Base-by-base conservation (phyloP, 37 sponge, comb jelly and placozoan genomes). In the Halisarca cf. caerulea region DNA sequence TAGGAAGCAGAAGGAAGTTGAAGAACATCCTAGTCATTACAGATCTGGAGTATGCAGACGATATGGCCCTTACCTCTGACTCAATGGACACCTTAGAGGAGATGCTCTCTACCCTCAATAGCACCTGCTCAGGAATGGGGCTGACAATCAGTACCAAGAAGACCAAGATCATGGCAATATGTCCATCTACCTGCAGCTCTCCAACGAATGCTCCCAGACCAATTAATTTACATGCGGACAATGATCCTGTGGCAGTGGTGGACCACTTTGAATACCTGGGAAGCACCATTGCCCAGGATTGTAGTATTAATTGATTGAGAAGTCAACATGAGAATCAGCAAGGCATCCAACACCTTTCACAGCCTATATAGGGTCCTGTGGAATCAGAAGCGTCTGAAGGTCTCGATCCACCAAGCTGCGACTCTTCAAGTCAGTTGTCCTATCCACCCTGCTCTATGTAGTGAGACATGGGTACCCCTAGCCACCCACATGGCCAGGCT, bases 161-260 rank as follows among this genome's bases (percentile, higher is more conserved):
- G 78, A 77, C 78, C 25, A 77, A 77, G 78, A 6, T 77, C 21
- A 41, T 77, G 28, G 78, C 44, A 8, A n/a, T 37, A 2, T 6
- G 69, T 24, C 25, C 28, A 36, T 23, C 78, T 14, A n/a, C n/a
- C n/a, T n/a, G n/a, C 34, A n/a, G 44, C 47, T 44, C n/a, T 39
- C 27, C 32, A 24, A 21, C 43, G 3, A 20, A 40, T 40, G 1
- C 21, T 1, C 78, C 44, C n/a, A 6, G 25, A 21, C 78, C 54
- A 20, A 5, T 77, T 5, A 1, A 25, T 15, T 2, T 51, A n/a
- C 21, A 28, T 5, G 28, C 2, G 35, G 69, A 1, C 28, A 32
- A 2, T 30, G 33, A 30, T 1, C 30, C 69, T 4, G 4, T 68
- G 1, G 69, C 30, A 30, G 33, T 27, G 7, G 69, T 68, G 33